Evolutionary conservation across 2,797 vertebrate genomes (phyloP).

Genomic region (Cephalopachus bancanus): DNA sequence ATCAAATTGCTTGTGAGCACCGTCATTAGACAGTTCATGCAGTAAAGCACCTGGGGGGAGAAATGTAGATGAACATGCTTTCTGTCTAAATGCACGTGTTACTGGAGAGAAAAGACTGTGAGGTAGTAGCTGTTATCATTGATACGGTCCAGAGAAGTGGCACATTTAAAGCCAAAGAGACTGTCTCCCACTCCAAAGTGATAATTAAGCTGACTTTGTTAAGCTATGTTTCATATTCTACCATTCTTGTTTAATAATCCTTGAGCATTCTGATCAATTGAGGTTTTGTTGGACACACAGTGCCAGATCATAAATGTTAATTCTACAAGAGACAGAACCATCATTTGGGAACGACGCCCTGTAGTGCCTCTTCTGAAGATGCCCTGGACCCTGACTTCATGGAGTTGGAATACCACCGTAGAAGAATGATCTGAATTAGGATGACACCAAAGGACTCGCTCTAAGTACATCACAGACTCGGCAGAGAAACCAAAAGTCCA

Average conservation of each 20-base stretch:
- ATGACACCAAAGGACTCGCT: neutral
- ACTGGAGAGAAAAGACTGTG: neutral
- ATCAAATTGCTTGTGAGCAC: conserved; percentile 92
- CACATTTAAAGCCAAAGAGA: neutral
- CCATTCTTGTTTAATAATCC: neutral
- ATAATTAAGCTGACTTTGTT: neutral
- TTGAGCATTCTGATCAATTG: neutral
- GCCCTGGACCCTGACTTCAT: neutral
- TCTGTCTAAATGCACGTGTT: neutral
- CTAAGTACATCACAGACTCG: neutral
- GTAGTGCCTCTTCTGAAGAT: neutral
- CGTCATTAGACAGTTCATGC: conserved; percentile 92
- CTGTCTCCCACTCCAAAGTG: neutral
- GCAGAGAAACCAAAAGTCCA: neutral
- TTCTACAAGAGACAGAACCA: neutral
- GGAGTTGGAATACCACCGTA: neutral
- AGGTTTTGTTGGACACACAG: neutral
- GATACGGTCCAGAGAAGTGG: neutral
- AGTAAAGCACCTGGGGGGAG: conserved; percentile 89
- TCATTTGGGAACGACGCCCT: neutral
- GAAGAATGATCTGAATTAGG: neutral
- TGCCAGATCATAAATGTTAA: neutral
- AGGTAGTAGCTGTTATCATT: neutral
- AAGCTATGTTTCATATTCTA: neutral
- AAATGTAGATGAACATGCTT: neutral